Evolutionary conservation across 2,797 vertebrate genomes (phyloP), one percentile per base, ranked within the genome.

Genomic region (Aldrovandia affinis): DNA sequence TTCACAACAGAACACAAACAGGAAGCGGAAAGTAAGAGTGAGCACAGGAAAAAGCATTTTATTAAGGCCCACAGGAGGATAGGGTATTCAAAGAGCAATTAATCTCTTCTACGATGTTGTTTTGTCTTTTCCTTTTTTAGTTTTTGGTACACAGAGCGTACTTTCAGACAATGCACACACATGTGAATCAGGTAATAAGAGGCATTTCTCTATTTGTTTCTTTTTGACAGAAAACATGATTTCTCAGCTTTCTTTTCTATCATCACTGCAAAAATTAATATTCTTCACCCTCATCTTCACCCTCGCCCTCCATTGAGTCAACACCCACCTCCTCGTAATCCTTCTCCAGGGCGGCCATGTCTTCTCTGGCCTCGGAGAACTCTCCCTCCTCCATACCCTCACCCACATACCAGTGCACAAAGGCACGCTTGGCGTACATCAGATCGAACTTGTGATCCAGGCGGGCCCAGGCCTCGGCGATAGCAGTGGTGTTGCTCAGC

Each of bases 381-480:
- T 97, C 96, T 0, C 96, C 97, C 90, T 97, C 97, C 95, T 97
- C 97, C 97, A 97, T 97, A 68, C 97, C 97, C 93, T 97, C 97
- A 87, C 97, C 96, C 86, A 97, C 97, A 70, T 97, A 97, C 96
- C 97, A 97, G 93, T 97, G 96, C 80, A 97, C 97, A 85, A 97
- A 97, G 84, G 97, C 97, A 86, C 97, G 91, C 93, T 97, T 97
- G 42, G 97, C 97, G 54, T 97, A 97, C 96, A 97, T 97, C 92
- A 97, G 95, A 84, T 97, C 97, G 81, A 97, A 96, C 90, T 97
- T 97, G 91, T 97, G 96, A 92, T 96, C 96, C 39, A 97, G 95
- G 7, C 96, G 95, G 85, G 96, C 96, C 96, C 96, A 97, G 92
- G 96, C 96, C 93, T 97, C 96, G 81, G 96, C 96, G 63, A 97